These are phyloP conservation scores for Leptopilina boulardi DNA, from an alignment of 1,140 invertebrate species.

Conservation along the genomic window DNA sequence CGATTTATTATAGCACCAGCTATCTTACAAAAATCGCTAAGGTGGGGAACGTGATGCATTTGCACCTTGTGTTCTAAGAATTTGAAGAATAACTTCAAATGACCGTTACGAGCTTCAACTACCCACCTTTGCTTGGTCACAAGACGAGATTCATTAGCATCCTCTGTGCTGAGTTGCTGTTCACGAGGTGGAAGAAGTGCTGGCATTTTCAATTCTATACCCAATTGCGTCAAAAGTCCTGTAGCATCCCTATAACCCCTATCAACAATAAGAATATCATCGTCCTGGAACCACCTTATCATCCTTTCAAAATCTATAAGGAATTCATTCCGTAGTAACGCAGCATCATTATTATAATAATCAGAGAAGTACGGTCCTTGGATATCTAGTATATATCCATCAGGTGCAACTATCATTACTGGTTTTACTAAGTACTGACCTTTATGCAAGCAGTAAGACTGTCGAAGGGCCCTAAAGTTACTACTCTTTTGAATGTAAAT, in stretches of 20 bases:
- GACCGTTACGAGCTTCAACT: not conserved
- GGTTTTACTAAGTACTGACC: conserved; percentile 29
- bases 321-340: conserved; percentile 35
- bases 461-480: conserved; percentile 23
- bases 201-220: not conserved
- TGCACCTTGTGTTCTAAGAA: not conserved
- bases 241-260: not conserved
- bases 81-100: not conserved
- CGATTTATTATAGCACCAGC: not conserved
- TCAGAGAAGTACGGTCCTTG: conserved; percentile 36
- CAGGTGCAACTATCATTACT: conserved; percentile 30
- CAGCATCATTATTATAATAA: conserved; percentile 34
- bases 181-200: not conserved
- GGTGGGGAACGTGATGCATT: not conserved
- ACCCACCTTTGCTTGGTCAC: not conserved
- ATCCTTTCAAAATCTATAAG: not conserved
- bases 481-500: conserved; percentile 30
- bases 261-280: not conserved
- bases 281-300: not conserved
- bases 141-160: not conserved
- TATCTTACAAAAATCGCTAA: not conserved
- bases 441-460: conserved; percentile 36
- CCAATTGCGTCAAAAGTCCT: not conserved
- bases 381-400: conserved; percentile 35
- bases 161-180: not conserved